phyloP scores from a whole-genome alignment of 2,113 vertebrate species.

The Erinaceus europaeus region DNA sequence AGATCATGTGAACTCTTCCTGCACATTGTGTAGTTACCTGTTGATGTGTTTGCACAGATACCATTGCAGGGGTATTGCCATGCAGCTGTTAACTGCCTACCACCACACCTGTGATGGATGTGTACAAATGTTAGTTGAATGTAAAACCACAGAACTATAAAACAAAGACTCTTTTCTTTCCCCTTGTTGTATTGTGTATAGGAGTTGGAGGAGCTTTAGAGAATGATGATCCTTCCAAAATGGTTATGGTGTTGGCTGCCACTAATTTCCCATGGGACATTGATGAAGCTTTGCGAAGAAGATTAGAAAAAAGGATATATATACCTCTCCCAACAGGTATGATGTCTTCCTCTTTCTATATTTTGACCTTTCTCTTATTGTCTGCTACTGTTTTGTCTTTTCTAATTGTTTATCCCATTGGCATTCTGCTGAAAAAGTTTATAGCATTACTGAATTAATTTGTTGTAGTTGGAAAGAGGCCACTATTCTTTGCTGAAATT shows the following conservation, averaged over 20 bases:
- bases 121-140: background rate
- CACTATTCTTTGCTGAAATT: background rate
- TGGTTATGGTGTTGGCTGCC: conserved; percentile 89
- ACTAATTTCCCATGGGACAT: conserved; percentile 91
- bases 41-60: background rate
- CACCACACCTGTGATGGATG: background rate
- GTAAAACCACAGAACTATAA: background rate
- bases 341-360: background rate
- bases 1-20: background rate
- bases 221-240: conserved; percentile 88
- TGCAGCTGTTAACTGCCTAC: too few species aligned
- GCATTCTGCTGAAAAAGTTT: background rate
- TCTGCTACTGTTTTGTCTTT: background rate
- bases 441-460: background rate
- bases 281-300: conserved; percentile 86
- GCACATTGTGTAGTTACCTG: background rate
- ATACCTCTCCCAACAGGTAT: conserved; percentile 88
- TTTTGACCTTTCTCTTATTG: background rate
- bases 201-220: conserved; percentile 87
- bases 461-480: background rate
- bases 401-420: background rate
- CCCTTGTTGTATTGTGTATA: conserved; percentile 47
- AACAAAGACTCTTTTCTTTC: background rate
- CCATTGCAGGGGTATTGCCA: too few species aligned
- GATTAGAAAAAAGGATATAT: conserved; percentile 88